phyloP scores from a whole-genome alignment of 1,140 invertebrate genomes.

The Anadara kagoshimensis region DNA sequence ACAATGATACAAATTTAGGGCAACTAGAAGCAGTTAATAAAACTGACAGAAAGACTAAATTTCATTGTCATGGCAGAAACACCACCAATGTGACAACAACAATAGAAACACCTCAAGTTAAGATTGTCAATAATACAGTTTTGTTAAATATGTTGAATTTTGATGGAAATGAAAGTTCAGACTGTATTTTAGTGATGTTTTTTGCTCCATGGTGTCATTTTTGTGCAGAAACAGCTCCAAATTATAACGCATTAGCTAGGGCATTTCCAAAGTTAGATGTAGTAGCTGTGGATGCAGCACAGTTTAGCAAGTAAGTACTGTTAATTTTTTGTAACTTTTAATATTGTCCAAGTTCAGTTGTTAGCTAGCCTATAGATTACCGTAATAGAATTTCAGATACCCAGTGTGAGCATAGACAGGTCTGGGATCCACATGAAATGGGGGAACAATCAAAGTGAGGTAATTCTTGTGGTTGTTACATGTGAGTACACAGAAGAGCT shows the following conservation, averaged over 20 bases:
- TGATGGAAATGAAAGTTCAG: constrained; percentile 74
- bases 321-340: neutral
- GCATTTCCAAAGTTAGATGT: constrained; percentile 90
- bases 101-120: constrained; percentile 34
- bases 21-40: constrained; percentile 33
- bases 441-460: too few relatives aligned
- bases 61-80: constrained; percentile 66
- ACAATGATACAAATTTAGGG: neutral
- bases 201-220: constrained; percentile 93
- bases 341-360: too few relatives aligned
- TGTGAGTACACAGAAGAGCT: too few relatives aligned
- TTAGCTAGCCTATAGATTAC: neutral
- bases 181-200: constrained; percentile 88
- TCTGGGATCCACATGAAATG: too few relatives aligned
- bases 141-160: constrained; percentile 74
- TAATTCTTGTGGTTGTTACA: too few relatives aligned
- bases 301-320: constrained; percentile 82
- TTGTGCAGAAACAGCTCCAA: constrained; percentile 89
- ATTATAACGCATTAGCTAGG: constrained; percentile 90
- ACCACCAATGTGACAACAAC: constrained; percentile 53
- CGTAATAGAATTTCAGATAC: neutral
- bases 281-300: constrained; percentile 91
- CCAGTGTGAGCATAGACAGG: too few relatives aligned
- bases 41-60: constrained; percentile 62
- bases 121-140: constrained; percentile 70